Percentiles rank a stretch among this genome's conserved stretches.
These are phyloP conservation scores for Hassar affinis DNA, from an alignment of 2,113 vertebrate species.

Conservation along the genomic window DNA sequence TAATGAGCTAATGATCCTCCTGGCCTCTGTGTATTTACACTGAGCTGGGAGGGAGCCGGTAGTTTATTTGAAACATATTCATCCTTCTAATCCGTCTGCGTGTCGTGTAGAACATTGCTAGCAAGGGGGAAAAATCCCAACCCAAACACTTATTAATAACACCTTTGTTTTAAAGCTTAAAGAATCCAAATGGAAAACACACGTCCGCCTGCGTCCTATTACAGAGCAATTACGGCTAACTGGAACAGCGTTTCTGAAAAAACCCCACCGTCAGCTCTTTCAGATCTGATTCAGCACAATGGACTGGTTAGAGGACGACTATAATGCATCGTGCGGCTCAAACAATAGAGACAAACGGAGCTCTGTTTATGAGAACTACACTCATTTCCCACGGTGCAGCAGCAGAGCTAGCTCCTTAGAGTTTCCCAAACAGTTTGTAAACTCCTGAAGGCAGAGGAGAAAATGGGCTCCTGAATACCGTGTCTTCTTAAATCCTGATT, in stretches of 20 bases:
- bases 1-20: background rate
- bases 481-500: background rate
- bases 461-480: background rate
- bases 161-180: conserved; percentile 50
- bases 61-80: conserved; percentile 34
- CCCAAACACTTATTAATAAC: conserved; percentile 51
- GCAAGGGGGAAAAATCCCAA: background rate
- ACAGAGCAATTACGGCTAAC: conserved; percentile 42
- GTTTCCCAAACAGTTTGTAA: no score
- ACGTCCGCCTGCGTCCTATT: conserved; percentile 40
- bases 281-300: conserved; percentile 32
- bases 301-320: conserved; percentile 21
- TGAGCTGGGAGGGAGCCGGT: background rate
- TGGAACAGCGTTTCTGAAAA: conserved; percentile 45
- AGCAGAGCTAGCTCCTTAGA: background rate
- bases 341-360: background rate
- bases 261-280: conserved; percentile 25
- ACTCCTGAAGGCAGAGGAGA: background rate
- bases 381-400: conserved; percentile 2
- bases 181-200: conserved; percentile 45
- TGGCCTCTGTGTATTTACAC: conserved; percentile 25
- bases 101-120: conserved; percentile 43
- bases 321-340: background rate
- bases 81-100: conserved; percentile 18
- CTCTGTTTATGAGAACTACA: background rate